phyloP scores from a whole-genome alignment of 1,140 invertebrate species.

The Pseudoatta argentina region DNA sequence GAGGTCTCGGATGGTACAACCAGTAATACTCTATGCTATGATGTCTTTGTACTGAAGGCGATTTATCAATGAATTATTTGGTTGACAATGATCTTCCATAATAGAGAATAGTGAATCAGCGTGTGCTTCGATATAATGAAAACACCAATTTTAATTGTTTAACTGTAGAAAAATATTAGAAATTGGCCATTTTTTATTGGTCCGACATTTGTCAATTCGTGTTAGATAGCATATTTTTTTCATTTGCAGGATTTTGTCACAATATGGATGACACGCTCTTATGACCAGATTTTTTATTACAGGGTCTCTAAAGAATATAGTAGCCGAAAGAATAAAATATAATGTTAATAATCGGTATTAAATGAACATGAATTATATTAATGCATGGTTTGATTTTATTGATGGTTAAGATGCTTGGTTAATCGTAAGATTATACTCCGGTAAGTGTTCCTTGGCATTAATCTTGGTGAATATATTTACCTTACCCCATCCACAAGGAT shows the following conservation, averaged over 20 bases:
- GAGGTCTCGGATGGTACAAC: constrained; percentile 29
- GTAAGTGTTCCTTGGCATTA: constrained; percentile 15
- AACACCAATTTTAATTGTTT: background rate
- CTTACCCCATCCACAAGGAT: background rate
- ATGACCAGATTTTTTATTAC: no score
- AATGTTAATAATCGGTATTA: background rate
- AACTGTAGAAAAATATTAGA: background rate
- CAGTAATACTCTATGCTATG: constrained; percentile 41
- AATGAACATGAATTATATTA: background rate
- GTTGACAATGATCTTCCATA: background rate
- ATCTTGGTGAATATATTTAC: constrained; percentile 49
- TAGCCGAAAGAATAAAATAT: background rate
- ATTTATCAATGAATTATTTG: constrained; percentile 20
- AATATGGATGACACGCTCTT: no score
- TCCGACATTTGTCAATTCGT: no score
- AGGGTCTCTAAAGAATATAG: no score
- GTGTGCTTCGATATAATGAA: background rate
- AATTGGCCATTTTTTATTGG: no score
- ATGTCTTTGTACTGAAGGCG: constrained; percentile 27
- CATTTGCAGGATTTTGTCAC: no score
- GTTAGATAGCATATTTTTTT: no score
- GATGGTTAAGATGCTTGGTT: background rate
- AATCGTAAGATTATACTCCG: background rate
- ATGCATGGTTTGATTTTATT: background rate
- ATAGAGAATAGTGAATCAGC: constrained; percentile 9